Evolutionary conservation across 1,140 invertebrate genomes (phyloP), one percentile per base, ranked within the genome.

Genomic region (Pogonus chalceus): DNA sequence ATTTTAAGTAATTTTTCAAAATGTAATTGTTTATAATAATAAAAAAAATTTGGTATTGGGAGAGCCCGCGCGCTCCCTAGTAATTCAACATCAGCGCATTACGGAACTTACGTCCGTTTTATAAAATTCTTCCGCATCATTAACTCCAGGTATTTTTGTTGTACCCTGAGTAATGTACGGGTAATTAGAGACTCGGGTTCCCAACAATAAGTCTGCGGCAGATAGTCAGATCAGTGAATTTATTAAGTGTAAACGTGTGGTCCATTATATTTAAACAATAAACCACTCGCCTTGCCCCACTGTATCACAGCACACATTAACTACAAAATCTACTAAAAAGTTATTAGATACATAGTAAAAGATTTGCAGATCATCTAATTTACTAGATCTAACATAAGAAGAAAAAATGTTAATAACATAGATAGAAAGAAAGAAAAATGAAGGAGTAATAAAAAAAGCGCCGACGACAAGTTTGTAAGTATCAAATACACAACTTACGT

Each of bases 51-150:
- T n/a, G n/a, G n/a, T n/a, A n/a, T 46, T 46, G 2, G 14, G 21
- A 22, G 10, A 18, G 20, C 46, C 26, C 48, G 47, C 52, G 23
- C 51, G 58, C 58, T 59, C 58, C 58, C 58, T 54, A 52, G 35
- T 18, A n/a, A 10, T 20, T 12, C 16, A 48, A 47, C 22, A 23
- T n/a, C 21, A n/a, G 35, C 16, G 51, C 37, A 23, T n/a, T 46
- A 53, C 20, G 20, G 35, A 54, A 90, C 90, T 90, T 88, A 95
- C 92, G 78, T 97, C 90, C 67, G 92, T 96, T 60, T 85, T 70
- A 69, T 84, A 79, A 81, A 94, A 87, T 76, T 96, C 92, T 74
- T 87, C 84, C 59, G 74, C 80, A 78, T 98, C 96, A 80, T 98
- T 93, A 71, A 98, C 85, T 69, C 87, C 87, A 67, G 92, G 90